Base-by-base conservation (phyloP, 2,888 invertebrate genomes). In the Desoria tigrina region DNA sequence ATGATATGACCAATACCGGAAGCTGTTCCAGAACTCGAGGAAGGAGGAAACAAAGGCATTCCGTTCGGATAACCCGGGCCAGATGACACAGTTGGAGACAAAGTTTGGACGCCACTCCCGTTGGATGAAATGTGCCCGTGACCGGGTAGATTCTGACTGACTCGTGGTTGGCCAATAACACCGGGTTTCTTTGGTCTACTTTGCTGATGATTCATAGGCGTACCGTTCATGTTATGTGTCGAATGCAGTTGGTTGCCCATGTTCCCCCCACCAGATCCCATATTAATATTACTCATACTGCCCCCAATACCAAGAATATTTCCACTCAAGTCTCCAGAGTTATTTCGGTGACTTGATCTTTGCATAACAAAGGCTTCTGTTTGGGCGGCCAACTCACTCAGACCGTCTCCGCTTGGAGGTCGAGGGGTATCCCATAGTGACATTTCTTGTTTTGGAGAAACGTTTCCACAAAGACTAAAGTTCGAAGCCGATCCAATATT, bases 351-450 rank as follows among this genome's bases (percentile, higher is more conserved):
- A 11, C 42, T 42, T n/a, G 72, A 67, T 28, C 71, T 63, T 23
- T 72, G 68, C 63, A 70, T 62, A 1, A 66, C 61, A 61, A 71
- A 76, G 1, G 65, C 65, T 65, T 76, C 75, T 11, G 72, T 74
- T 21, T 73, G 71, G 14, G 73, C 63, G 9, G 73, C 70, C 39
- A 73, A 54, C 27, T 76, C 76, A 42, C 67, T 73, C 14, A 75
- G 62, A 23, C 74, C 73, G 42, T 76, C 73, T 9, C 65, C 68
- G 45, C 55, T 64, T 2, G 67, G 60, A 28, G 68, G 53, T 16
- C 71, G 66, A 16, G 74, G 76, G 9, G 69, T 58, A 28, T 76
- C 76, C 74, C 76, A 76, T 28, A 71, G 49, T 16, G 69, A 42
- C 24, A 54, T 24, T 1, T 69, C 68, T 14, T 57, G 59, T 50